phyloP scores from a whole-genome alignment of 2,888 invertebrate genomes.

The Thysanoteuthis rhombus region DNA sequence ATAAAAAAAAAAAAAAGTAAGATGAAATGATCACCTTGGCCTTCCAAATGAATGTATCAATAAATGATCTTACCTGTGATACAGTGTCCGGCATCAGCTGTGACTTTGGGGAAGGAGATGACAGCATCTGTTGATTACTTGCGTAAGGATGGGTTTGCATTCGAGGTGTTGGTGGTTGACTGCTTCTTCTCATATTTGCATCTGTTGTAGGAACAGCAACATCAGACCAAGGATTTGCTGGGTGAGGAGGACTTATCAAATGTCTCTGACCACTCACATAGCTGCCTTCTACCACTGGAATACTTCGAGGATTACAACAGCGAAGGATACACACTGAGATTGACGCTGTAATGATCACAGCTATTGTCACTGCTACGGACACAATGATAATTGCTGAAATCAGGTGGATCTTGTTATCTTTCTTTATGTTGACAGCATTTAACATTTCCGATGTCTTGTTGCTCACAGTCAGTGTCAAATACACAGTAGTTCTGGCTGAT shows the following conservation, averaged over 20 bases:
- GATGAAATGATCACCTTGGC: too few relatives aligned
- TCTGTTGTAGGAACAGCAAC: not conserved
- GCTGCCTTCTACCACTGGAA: not conserved
- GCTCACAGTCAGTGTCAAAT: not conserved
- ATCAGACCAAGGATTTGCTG: not conserved
- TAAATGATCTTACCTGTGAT: not conserved
- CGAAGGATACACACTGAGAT: constrained; percentile 12
- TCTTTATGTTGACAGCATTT: not conserved
- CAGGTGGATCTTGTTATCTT: not conserved
- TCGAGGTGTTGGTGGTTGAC: not conserved
- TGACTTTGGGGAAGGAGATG: not conserved
- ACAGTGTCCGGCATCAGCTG: not conserved
- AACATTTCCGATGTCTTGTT: not conserved
- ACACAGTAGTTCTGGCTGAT: not conserved
- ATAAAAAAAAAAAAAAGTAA: not conserved
- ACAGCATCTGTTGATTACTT: not conserved
- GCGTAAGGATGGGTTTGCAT: not conserved
- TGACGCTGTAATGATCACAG: not conserved
- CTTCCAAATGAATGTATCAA: not conserved
- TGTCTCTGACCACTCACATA: not conserved
- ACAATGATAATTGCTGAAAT: not conserved
- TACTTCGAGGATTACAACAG: not conserved
- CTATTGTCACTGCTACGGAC: not conserved
- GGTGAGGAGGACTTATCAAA: not conserved
- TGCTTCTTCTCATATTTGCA: not conserved